Base-by-base conservation (phyloP, 2,888 invertebrate species). In the Clunio marinus region DNA sequence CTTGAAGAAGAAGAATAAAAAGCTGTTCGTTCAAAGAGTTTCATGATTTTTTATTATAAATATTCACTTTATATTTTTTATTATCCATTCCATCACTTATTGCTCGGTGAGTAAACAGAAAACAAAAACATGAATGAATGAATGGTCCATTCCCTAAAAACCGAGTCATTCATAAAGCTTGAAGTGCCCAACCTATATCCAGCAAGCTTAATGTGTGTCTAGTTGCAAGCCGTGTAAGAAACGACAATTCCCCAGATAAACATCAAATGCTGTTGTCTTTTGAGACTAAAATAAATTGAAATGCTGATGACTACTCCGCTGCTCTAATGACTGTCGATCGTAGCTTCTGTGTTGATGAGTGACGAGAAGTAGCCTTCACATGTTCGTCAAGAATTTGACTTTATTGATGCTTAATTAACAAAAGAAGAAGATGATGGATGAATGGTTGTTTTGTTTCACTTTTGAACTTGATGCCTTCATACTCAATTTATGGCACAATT, bases 391-490 rank as follows among this genome's bases (percentile, higher is more conserved):
- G 15, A 32, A 28, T 24, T 28, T 62, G 28, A 62, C 46, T 66
- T 66, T 66, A 66, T 66, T 66, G 66, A 32, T 66, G 66, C 55
- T 66, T 66, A 66, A 66, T 66, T 65, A 65, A 65, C 45, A 46
- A 27, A 25, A 41, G 15, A 62, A 62, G 22, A 60, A 17, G 13
- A 46, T 45, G 25, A 55, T 66, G 46, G 55, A 66, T 65, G 63
- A 46, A 66, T 66, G 25, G 55, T 45, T 20, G 45, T 7, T n/a
- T 51, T 51, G 55, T 66, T 66, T 66, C 55, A 66, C 51, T 66
- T 62, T 27, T 66, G 66, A 66, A 35, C 66, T 55, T 8, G n/a
- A 41, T 41, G 35, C 35, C 55, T 20, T 17, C 55, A 3, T 17
- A 20, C 55, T 51, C 66, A 55, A 35, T 46, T 65, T 27, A 46